Evolutionary conservation across 2,797 vertebrate species (phyloP), one percentile per base, ranked within the genome.

Genomic region (Poeciliopsis paucimaculata): DNA sequence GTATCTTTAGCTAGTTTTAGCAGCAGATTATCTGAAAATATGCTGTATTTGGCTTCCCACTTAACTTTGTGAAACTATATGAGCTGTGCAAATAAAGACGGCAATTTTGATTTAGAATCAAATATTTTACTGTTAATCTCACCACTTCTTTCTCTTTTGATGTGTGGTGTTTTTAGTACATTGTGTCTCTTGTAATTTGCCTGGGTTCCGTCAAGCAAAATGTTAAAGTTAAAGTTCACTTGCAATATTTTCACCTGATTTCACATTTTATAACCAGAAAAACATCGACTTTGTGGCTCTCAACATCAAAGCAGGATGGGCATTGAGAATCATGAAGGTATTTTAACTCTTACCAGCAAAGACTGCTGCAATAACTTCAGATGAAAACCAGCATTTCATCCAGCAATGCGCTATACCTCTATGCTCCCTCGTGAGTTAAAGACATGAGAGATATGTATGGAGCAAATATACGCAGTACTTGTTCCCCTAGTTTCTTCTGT

Each of bases 121-220:
- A n/a, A 15, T 2, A 15, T 28, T 71, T 71, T 18, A 4, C 6
- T 46, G 1, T 28, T 71, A 71, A 16, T 45, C 68, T 28, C 10
- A 23, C 18, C 9, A 7, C 20, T 18, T 46, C 26, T 45, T 71
- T 71, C 41, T 46, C 41, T 71, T 71, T n/a, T 43, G 36, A n/a
- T 46, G 11, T 39, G 5, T 39, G 23, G 8, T 53, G 49, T 51
- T 74, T 74, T 15, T 26, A 15, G 36, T 39, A 72, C 39, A 26
- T 5, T n/a, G 4, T 39, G 36, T 79, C 18, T 80, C 72, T 20
- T 74, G 16, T 70, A 62, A 84, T 82, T 83, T 66, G 66, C 76
- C 62, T 74, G 26, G 82, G 43, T 73, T 75, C 64, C n/a, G 41
- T 73, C 78, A 70, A 36, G 82, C 51, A 77, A 75, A 84, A 73